Evolutionary conservation across 1,140 invertebrate genomes (phyloP).

Genomic region (Leptinotarsa defecta): DNA sequence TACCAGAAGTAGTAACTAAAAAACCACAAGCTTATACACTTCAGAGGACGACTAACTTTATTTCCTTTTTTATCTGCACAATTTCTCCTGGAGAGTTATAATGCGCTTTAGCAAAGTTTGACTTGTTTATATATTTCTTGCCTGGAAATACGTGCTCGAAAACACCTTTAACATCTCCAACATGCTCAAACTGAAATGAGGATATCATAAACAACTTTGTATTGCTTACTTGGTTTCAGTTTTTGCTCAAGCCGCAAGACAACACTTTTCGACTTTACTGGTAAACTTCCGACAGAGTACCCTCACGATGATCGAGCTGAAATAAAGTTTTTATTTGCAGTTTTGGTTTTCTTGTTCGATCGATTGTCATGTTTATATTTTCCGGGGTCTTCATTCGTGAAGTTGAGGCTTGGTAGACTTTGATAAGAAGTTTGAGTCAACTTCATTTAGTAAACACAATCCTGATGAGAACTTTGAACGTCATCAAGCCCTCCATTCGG

Average conservation of each 20-base stretch:
- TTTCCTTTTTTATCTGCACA: conserved; percentile 16
- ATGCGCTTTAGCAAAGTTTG: conserved; percentile 12
- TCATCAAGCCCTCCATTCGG: background rate
- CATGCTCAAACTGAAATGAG: conserved; percentile 26
- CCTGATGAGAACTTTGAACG: background rate
- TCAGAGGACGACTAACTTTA: conserved; percentile 12
- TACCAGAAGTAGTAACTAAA: background rate
- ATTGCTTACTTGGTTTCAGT: conserved; percentile 17
- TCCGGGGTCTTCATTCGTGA: background rate
- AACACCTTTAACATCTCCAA: conserved; percentile 10
- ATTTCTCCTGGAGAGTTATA: conserved; percentile 3
- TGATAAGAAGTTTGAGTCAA: conserved; percentile 3
- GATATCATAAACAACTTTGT: conserved; percentile 25
- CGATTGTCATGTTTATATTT: background rate
- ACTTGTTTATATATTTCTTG: conserved; percentile 15
- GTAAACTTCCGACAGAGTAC: background rate
- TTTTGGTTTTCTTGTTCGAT: background rate
- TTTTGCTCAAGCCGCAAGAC: background rate
- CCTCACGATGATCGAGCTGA: background rate
- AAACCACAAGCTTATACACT: conserved; percentile 8
- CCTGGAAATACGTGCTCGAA: conserved; percentile 3
- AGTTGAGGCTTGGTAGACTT: background rate
- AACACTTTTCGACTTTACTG: background rate
- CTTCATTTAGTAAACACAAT: background rate
- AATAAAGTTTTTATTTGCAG: background rate